phyloP scores from a whole-genome alignment of 2,888 invertebrate species.

The Parelbella ahira region DNA sequence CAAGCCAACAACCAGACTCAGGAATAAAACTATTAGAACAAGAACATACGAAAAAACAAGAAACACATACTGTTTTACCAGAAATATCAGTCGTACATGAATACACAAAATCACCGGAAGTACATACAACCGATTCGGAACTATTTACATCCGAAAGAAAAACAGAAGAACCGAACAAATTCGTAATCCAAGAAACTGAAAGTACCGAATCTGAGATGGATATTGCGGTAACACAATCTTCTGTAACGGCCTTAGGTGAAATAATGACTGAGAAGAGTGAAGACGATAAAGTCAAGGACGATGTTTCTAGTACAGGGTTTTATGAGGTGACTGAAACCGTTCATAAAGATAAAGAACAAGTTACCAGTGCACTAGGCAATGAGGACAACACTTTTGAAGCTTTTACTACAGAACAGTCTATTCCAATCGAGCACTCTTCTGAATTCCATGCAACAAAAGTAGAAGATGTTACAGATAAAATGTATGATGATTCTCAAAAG shows the following conservation, averaged over 20 bases:
- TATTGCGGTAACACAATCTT: slow-evolving; percentile 10
- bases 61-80: slow-evolving; percentile 26
- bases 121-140: slow-evolving; percentile 7
- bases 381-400: too few relatives aligned
- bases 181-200: too few relatives aligned
- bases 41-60: slow-evolving; percentile 21
- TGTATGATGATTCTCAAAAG: slow-evolving; percentile 15
- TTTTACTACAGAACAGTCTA: not conserved
- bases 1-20: not conserved
- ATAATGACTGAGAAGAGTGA: slow-evolving; percentile 14
- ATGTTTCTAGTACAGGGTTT: not conserved
- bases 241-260: slow-evolving; percentile 4
- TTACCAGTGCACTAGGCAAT: too few relatives aligned
- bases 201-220: slow-evolving; percentile 9
- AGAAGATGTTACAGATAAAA: slow-evolving; percentile 19
- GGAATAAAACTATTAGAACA: slow-evolving; percentile 19
- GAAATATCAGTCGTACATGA: too few relatives aligned
- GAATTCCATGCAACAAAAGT: slow-evolving; percentile 2
- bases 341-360: too few relatives aligned
- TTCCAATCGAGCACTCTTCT: slow-evolving; percentile 4
- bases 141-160: too few relatives aligned
- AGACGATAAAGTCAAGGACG: not conserved
- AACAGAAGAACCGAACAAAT: too few relatives aligned
- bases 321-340: not conserved
- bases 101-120: slow-evolving; percentile 23